Evolutionary conservation across 2,888 invertebrate genomes (phyloP), one percentile per base, ranked within the genome.

Genomic region (Clitarchus hookeri): DNA sequence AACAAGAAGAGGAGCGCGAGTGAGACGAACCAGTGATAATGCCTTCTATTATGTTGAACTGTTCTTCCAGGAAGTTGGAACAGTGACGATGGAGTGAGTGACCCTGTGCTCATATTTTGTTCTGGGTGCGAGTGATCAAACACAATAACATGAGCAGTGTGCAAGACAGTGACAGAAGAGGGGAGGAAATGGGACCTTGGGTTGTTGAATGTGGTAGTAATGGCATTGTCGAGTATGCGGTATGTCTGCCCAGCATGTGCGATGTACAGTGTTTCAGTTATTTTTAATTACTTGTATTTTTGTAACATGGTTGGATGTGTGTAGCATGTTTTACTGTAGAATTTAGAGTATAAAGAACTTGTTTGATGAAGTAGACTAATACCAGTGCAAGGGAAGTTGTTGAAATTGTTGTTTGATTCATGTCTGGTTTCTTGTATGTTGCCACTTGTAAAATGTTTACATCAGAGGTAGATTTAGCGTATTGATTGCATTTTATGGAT

Each of bases 1-100:
- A 82, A 79, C 27, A 79, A 82, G 44, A 82, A 82, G 82, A 82
- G 82, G 23, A 82, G 36, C 23, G 36, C 82, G 27, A 82, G 82
- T 23, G 82, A 82, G 27, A 82, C 27, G 19, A 82, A 82, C 36
- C 82, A 82, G 82, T 82, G 36, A 82, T 65, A 65, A 65, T 65
- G n/a, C 65, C 65, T 65, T 65, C 23, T n/a, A 0, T 6, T 65
- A 2, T n/a, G 23, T 65, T 11, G 23, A n/a, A 65, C 65, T 65
- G 65, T 65, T 65, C 65, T 65, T 65, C 65, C 65, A 65, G 19
- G 19, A n/a, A n/a, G 65, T 19, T 65, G 19, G n/a, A 19, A n/a
- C 8, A 16, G 65, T 65, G n/a, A 2, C n/a, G 8, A 0, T 65
- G 65, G 65, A 65, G 23, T n/a, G 11, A 65, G n/a, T 1, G n/a